phyloP scores from a whole-genome alignment of 2,888 invertebrate genomes.

The Antheraea assamensis region DNA sequence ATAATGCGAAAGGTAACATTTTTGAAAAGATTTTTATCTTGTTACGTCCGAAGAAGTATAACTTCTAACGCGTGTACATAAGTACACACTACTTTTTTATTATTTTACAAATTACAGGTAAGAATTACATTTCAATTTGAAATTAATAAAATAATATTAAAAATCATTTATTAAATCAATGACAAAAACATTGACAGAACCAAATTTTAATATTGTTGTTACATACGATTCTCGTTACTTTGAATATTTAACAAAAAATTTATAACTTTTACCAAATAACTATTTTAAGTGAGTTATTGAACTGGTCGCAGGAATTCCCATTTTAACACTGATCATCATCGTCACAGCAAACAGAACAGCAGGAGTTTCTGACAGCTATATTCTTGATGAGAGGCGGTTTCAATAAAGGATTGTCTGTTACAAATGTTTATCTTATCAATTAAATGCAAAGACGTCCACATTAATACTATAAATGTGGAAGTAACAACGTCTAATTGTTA shows the following conservation, averaged over 20 bases:
- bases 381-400: constrained; percentile 32
- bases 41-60: too few relatives aligned
- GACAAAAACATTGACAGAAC: not conserved
- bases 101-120: not conserved
- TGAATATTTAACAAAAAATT: not conserved
- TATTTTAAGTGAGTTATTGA: not conserved
- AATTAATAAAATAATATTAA: not conserved
- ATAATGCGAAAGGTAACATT: too few relatives aligned
- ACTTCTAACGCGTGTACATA: too few relatives aligned
- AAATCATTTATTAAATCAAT: not conserved
- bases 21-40: too few relatives aligned
- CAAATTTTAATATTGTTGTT: not conserved
- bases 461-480: too few relatives aligned
- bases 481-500: too few relatives aligned
- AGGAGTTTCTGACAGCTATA: constrained; percentile 35
- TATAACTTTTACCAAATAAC: not conserved
- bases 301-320: not conserved
- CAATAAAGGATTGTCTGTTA: constrained; percentile 36
- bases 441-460: not conserved
- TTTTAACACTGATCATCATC: constrained; percentile 32
- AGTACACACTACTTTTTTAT: too few relatives aligned
- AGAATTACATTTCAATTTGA: not conserved
- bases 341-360: constrained; percentile 53
- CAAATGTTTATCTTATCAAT: not conserved
- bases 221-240: not conserved